A percentile compares a stretch with the other conserved stretches of the same genome.
phyloP scores from a whole-genome alignment of 1,140 invertebrate species.

The Drosophila tristis region DNA sequence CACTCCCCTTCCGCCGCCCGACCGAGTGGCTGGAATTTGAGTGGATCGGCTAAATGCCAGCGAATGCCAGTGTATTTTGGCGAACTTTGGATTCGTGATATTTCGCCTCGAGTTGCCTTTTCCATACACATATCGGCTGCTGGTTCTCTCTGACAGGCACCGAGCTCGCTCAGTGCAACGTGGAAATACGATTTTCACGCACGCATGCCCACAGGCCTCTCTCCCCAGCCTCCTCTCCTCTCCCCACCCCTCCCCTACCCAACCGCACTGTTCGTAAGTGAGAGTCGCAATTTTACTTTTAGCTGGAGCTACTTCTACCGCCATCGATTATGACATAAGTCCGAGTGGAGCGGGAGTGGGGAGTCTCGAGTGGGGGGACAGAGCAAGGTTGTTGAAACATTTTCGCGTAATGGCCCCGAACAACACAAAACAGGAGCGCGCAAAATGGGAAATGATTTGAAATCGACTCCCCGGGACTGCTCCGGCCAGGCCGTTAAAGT shows the following conservation, averaged over 20 bases:
- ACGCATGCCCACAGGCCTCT: constrained; percentile 61
- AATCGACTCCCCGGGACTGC: constrained; percentile 29
- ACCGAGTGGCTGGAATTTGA: constrained; percentile 43
- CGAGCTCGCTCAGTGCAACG: constrained; percentile 20
- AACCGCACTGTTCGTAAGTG: constrained; percentile 24
- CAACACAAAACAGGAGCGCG: constrained; percentile 8
- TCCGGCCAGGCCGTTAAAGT: constrained; percentile 29
- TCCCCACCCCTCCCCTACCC: not conserved
- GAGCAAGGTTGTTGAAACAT: constrained; percentile 24
- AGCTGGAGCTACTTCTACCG: constrained; percentile 13
- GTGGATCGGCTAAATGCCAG: constrained; percentile 64
- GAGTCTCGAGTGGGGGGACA: not conserved
- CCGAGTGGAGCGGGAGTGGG: not conserved
- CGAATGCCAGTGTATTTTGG: constrained; percentile 34
- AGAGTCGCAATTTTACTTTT: constrained; percentile 77
- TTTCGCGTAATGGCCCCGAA: constrained; percentile 34
- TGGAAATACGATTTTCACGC: constrained; percentile 74
- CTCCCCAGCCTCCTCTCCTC: constrained; percentile 14
- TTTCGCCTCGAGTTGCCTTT: constrained; percentile 35
- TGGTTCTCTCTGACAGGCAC: constrained; percentile 13
- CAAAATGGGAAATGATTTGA: constrained; percentile 51
- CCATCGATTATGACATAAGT: constrained; percentile 61
- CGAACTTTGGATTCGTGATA: constrained; percentile 43
- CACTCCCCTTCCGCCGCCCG: constrained; percentile 60
- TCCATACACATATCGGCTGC: constrained; percentile 12